Base-by-base conservation (phyloP, 2,888 invertebrate species). In the Chloromyia formosa region DNA sequence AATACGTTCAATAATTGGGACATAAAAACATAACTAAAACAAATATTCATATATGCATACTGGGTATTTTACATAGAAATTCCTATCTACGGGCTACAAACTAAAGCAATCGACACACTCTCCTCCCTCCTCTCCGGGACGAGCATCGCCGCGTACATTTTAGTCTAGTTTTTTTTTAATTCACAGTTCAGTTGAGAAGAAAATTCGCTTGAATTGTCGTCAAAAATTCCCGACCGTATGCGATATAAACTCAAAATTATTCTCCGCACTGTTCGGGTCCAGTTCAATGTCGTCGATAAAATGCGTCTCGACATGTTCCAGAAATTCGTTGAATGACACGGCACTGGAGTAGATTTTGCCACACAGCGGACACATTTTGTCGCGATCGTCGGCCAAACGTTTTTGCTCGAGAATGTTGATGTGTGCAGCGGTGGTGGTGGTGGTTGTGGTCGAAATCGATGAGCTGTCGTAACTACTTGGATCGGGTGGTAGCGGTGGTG, bases 311-410 rank as follows among this genome's bases (percentile, higher is more conserved):
- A 94, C 94, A 84, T 94, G 94, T 75, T 89, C 86, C 78, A 91
- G 90, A 81, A 94, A 94, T 62, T 88, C 88, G 27, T 88, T 84
- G 82, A 93, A 93, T 22, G 86, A 82, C 12, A 87, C 82, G 74
- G 88, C 86, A 81, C 87, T 88, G 60, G 86, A 85, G 81, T 90
- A 94, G 77, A 86, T 86, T 82, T 88, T 87, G 10, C 90, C 91
- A 84, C 94, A 94, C 86, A 94, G 88, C 0, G 94, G 94, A 80
- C 94, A 94, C 71, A 92, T 90, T 83, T 89, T 90, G 82, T 84
- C 82, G 27, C 79, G 74, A 60, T 80, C 79, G 77, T 84, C 84
- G 1, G 82, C 83, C 54, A 81, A 79, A 0, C 82, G 77, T 78
- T 84, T 83, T 22, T 83, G 81, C 74, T 85, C 82, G 14, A 82